These are phyloP conservation scores for Salvelinus fontinalis DNA, from an alignment of 2,113 vertebrate species.

Conservation along the genomic window DNA sequence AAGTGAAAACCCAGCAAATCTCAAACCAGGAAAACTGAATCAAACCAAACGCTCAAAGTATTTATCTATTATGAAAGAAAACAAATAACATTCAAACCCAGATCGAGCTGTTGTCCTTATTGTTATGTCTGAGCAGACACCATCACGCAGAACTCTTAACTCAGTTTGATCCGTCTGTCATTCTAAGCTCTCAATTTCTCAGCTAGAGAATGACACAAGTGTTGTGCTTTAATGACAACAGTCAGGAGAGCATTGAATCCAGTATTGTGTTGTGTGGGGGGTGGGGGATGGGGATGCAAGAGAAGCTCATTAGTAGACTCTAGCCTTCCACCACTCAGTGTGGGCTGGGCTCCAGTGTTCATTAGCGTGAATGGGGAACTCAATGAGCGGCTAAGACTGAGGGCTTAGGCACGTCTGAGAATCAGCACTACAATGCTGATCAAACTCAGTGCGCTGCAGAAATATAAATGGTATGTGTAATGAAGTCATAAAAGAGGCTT, in stretches of 20 bases:
- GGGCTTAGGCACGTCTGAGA: slow-evolving; percentile 51
- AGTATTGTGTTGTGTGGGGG: slow-evolving; percentile 32
- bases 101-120: no score
- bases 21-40: no score
- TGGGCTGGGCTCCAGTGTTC: slow-evolving; percentile 65
- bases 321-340: slow-evolving; percentile 60
- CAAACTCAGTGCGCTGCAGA: slow-evolving; percentile 59
- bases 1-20: no score
- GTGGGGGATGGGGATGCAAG: slow-evolving; percentile 39
- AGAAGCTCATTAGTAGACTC: slow-evolving; percentile 70
- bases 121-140: no score
- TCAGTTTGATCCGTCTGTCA: no score
- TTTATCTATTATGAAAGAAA: no score
- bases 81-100: no score
- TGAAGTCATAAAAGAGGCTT: slow-evolving; percentile 70
- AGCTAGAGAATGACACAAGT: background rate
- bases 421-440: slow-evolving; percentile 64
- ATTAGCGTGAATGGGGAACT: slow-evolving; percentile 63
- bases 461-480: slow-evolving; percentile 72
- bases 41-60: no score
- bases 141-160: no score
- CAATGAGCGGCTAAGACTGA: slow-evolving; percentile 59
- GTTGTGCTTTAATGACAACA: background rate
- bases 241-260: background rate
- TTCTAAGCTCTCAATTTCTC: no score